Percentiles rank a stretch among this genome's conserved stretches.
These are phyloP conservation scores for Olivierus martensii DNA, from an alignment of 1,140 invertebrate species.

Conservation along the genomic window DNA sequence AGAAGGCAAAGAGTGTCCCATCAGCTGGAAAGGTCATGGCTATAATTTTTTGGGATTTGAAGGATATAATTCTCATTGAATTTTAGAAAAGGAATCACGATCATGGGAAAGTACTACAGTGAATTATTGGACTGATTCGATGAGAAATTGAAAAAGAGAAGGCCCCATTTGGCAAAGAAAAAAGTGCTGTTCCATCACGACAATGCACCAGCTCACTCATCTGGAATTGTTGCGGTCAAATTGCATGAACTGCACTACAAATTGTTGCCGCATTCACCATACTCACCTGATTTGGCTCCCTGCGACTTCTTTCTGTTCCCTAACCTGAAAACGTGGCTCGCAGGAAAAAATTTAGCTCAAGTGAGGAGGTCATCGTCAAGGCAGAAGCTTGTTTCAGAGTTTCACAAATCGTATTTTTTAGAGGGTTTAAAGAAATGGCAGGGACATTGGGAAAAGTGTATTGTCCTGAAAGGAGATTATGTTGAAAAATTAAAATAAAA, in stretches of 20 bases:
- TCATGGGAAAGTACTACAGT: slow-evolving; percentile 9
- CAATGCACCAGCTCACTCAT: not conserved
- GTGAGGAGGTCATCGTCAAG: too few relatives aligned
- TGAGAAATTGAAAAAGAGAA: slow-evolving; percentile 4
- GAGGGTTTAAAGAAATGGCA: too few relatives aligned
- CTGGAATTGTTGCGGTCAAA: not conserved
- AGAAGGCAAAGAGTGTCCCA: slow-evolving; percentile 27
- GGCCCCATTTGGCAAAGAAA: not conserved
- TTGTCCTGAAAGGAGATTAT: too few relatives aligned
- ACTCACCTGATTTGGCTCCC: slow-evolving; percentile 25
- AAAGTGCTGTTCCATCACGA: slow-evolving; percentile 5
- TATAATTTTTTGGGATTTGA: slow-evolving; percentile 23
- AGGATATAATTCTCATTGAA: slow-evolving; percentile 20
- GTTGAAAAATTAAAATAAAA: too few relatives aligned
- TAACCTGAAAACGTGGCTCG: too few relatives aligned
- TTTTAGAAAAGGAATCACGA: slow-evolving; percentile 15
- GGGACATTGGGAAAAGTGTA: too few relatives aligned
- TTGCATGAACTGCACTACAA: not conserved
- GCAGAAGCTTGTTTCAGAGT: too few relatives aligned
- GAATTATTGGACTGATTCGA: slow-evolving; percentile 12
- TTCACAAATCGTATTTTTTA: too few relatives aligned
- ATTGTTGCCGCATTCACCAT: slow-evolving; percentile 24
- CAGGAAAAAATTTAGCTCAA: too few relatives aligned
- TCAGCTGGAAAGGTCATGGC: slow-evolving; percentile 26
- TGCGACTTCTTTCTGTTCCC: slow-evolving; percentile 17